Evolutionary conservation across 2,888 invertebrate genomes (phyloP), one percentile per base, ranked within the genome.

Genomic region (Hemicrepidius hirtus): DNA sequence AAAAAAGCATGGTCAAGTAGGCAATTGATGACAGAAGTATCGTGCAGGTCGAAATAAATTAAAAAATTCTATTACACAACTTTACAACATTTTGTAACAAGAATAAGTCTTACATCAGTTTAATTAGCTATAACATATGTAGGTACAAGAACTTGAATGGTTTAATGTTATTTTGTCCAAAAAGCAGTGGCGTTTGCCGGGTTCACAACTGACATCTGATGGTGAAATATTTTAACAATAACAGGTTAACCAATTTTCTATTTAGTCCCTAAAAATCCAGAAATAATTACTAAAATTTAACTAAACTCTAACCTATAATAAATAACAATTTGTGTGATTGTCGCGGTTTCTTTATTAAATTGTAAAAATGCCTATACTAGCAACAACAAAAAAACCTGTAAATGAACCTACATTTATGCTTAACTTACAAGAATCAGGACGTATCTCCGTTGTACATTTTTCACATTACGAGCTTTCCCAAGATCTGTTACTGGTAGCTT

Each of bases 381-480:
- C 37, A 3, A 44, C 18, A 3, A 1, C 20, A n/a, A 57, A 57
- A 18, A 64, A 57, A 57, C 12, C 21, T 2, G 6, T 32, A n/a
- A 44, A 57, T 9, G 63, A 68, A 60, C 88, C 89, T 9, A 84
- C 85, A 3, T 88, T 87, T 74, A 84, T 86, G 41, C 84, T 90
- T 21, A 84, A 86, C 75, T 87, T 92, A 66, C 78, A 82, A 10
- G 83, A 85, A 76, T 81, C 86, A 59, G 89, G 90, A 18, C 88
- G 89, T 82, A 89, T 92, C 50, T 85, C 88, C 50, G 86, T 86
- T 70, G 88, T 91, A 21, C 89, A 90, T 80, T 88, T 91, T 73
- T 92, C 92, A 13, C 88, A 89, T 1, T 91, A 88, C 77, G 91
- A 92, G 81, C 91, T 91, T 88, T 92, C 91, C 0, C 90, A 90